Conservation (phyloP, 2,797 vertebrate genomes). For the Linurgus olivaceus region DNA sequence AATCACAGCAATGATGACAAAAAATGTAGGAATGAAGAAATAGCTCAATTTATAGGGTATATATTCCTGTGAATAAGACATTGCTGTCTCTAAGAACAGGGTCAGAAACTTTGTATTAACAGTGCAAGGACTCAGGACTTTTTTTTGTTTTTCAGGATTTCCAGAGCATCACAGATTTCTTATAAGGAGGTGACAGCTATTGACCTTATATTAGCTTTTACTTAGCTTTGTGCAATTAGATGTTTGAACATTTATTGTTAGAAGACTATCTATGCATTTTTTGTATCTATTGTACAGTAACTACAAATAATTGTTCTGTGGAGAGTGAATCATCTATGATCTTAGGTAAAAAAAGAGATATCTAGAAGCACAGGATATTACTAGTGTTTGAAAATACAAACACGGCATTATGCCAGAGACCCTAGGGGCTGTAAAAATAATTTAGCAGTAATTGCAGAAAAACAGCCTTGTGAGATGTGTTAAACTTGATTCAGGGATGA, state of each 20-base stretch:
- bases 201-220: background rate
- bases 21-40: background rate
- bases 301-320: background rate
- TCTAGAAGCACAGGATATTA: background rate
- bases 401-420: rapidly evolving
- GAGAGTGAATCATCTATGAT: background rate
- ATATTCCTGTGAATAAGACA: background rate
- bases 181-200: background rate
- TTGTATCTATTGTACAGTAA: background rate
- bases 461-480: background rate
- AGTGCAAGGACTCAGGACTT: background rate
- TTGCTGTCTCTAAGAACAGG: background rate
- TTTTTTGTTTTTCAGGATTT: background rate
- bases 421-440: background rate
- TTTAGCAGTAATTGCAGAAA: background rate
- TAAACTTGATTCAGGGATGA: background rate
- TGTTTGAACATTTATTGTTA: background rate
- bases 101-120: background rate
- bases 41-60: background rate
- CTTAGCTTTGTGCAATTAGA: background rate
- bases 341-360: background rate
- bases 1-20: background rate
- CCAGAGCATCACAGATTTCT: background rate
- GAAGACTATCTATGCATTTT: background rate
- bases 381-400: background rate